Conservation (phyloP, 1,140 invertebrate species). For the Eumaeus atala region DNA sequence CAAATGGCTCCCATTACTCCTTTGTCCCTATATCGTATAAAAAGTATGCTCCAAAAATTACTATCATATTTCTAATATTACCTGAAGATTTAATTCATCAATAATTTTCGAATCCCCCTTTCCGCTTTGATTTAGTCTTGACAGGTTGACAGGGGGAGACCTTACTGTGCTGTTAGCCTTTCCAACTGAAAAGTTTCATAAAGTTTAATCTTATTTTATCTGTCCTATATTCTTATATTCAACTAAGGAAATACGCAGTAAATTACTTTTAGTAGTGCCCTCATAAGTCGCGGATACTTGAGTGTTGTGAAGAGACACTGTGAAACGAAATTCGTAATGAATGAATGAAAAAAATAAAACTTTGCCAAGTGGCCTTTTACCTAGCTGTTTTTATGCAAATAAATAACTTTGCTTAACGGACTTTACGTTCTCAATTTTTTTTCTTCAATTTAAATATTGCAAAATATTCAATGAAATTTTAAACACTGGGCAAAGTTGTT, state of each 20-base stretch:
- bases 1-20: too few species aligned
- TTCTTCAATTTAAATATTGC: too few species aligned
- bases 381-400: too few species aligned
- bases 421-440: too few species aligned
- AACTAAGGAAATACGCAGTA: conserved; percentile 1
- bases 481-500: background rate
- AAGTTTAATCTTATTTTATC: background rate
- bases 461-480: too few species aligned
- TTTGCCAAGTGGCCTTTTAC: too few species aligned
- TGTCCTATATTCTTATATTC: background rate
- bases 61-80: conserved; percentile 23
- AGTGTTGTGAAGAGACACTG: conserved; percentile 1
- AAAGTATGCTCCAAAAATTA: too few species aligned
- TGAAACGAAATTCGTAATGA: conserved; percentile 1
- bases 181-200: conserved; percentile 40
- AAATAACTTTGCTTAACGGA: too few species aligned
- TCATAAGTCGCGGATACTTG: background rate
- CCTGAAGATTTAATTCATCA: conserved; percentile 64
- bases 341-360: too few species aligned
- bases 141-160: conserved; percentile 53
- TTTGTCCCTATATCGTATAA: too few species aligned
- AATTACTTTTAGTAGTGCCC: conserved; percentile 5
- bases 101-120: conserved; percentile 62
- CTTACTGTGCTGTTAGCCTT: conserved; percentile 57
- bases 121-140: conserved; percentile 57